A percentile compares a stretch with the other conserved stretches of the same genome.
These are phyloP conservation scores for Pocillopora grandis DNA, from an alignment of 92 coral and sea anemone species.

Conservation along the genomic window DNA sequence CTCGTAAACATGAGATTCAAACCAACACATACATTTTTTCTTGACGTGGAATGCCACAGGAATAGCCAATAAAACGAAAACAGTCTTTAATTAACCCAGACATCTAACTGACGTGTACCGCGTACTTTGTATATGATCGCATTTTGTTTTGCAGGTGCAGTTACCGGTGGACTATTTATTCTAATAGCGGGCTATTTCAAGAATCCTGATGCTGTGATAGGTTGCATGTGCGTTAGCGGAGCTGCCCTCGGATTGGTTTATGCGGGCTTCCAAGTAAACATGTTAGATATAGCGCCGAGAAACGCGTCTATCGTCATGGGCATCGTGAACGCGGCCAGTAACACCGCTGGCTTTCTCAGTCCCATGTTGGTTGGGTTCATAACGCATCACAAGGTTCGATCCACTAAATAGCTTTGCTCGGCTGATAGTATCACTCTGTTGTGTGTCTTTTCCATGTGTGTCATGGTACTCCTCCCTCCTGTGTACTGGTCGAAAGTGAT, in stretches of 20 bases:
- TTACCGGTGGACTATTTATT: conserved; percentile 69
- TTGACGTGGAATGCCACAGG: no score
- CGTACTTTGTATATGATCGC: background rate
- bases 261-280: conserved; percentile 91
- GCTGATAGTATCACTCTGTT: no score
- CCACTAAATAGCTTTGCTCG: background rate
- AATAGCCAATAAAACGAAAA: no score
- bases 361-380: conserved; percentile 90
- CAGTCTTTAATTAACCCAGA: no score
- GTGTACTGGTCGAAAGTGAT: no score
- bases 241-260: conserved; percentile 69
- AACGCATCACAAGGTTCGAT: conserved; percentile 66
- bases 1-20: no score
- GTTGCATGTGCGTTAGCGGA: conserved; percentile 69
- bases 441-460: no score
- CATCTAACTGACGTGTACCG: background rate
- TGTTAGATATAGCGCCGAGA: conserved; percentile 87
- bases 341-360: conserved; percentile 77
- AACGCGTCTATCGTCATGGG: conserved; percentile 89
- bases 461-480: no score
- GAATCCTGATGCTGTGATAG: conserved; percentile 50
- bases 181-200: conserved; percentile 71
- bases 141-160: conserved; percentile 53
- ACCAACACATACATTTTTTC: no score
- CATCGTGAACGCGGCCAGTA: conserved; percentile 74